Percentiles rank a stretch among this genome's conserved stretches.
phyloP scores from a whole-genome alignment of 2,797 vertebrate species.

The Rallus crepitans region DNA sequence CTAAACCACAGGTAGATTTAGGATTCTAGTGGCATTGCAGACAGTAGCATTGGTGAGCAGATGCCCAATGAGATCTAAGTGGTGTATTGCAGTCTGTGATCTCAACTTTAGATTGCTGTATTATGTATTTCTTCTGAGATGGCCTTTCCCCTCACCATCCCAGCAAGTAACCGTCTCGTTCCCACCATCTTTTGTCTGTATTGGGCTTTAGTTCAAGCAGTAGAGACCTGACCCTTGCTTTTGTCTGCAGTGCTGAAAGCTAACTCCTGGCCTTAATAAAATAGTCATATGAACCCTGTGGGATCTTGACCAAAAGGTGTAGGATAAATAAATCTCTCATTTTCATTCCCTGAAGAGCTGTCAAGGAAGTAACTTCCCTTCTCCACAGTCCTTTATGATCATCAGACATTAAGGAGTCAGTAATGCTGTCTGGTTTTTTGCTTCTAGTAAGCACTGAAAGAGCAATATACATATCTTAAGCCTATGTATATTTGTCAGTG shows the following conservation, averaged over 20 bases:
- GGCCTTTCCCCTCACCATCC: neutral
- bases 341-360: neutral
- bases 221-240: neutral
- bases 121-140: rapidly evolving
- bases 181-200: neutral
- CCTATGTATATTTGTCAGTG: neutral
- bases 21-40: neutral
- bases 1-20: neutral
- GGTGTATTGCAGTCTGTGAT: neutral
- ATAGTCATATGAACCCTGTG: neutral
- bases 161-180: neutral
- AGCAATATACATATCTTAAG: neutral
- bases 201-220: neutral
- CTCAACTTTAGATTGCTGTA: neutral
- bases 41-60: neutral
- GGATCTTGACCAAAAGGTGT: neutral
- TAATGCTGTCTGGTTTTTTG: neutral
- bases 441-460: neutral
- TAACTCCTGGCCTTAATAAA: neutral
- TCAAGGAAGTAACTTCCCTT: neutral
- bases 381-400: neutral
- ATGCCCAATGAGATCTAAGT: neutral
- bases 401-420: neutral
- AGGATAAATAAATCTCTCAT: neutral
- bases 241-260: neutral